These are phyloP conservation scores for Drosophila nigromelanica DNA, from an alignment of 1,140 invertebrate species.

Conservation along the genomic window DNA sequence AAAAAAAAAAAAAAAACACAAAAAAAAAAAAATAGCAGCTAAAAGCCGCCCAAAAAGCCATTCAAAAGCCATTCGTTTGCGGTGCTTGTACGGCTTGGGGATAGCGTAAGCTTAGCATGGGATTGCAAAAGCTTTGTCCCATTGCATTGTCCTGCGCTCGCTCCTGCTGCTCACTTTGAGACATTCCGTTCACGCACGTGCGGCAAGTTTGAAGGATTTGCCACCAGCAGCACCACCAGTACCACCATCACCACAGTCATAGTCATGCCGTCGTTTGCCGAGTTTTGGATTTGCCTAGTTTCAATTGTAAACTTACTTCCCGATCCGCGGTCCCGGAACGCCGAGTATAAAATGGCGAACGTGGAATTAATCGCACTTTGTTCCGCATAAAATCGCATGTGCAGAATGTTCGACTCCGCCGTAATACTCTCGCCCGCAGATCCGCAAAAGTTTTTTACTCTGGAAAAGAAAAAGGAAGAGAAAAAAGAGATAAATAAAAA, in stretches of 20 bases:
- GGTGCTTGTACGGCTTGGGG: conserved; percentile 33
- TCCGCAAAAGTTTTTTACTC: conserved; percentile 90
- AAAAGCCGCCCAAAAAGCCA: conserved; percentile 23
- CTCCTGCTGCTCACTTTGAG: neutral
- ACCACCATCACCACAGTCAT: conserved; percentile 28
- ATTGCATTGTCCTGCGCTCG: conserved; percentile 28
- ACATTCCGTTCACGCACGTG: conserved; percentile 45
- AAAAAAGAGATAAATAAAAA: neutral
- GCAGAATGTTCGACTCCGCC: conserved; percentile 87
- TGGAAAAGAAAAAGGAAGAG: conserved; percentile 32
- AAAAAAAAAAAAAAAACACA: conserved; percentile 1
- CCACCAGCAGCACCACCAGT: neutral
- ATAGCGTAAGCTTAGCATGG: conserved; percentile 59
- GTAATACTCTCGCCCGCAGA: conserved; percentile 90
- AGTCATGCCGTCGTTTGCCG: neutral
- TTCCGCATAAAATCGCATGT: conserved; percentile 89
- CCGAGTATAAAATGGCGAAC: conserved; percentile 90
- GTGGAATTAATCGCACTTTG: conserved; percentile 87
- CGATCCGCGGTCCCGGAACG: conserved; percentile 87
- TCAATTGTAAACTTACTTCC: conserved; percentile 57
- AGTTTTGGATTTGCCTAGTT: neutral
- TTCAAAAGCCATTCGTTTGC: conserved; percentile 8
- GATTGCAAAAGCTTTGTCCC: conserved; percentile 55
- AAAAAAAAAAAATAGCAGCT: conserved; percentile 9
- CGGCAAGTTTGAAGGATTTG: conserved; percentile 65